Evolutionary conservation across 2,797 vertebrate genomes (phyloP).

Genomic region (Tympanoctomys barrerae): DNA sequence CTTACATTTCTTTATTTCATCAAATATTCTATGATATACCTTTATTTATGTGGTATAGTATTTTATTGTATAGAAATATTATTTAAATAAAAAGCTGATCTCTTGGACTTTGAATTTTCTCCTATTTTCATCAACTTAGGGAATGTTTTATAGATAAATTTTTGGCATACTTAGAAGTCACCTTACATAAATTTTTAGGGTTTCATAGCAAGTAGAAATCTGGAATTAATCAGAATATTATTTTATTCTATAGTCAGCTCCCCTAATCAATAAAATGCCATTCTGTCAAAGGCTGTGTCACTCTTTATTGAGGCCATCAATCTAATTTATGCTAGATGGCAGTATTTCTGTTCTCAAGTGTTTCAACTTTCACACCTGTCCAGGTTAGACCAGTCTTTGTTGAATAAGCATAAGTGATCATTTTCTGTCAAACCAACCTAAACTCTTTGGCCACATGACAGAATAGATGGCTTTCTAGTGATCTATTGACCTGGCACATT

Average conservation of each 20-base stretch:
- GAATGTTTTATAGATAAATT: slow-evolving; percentile 1
- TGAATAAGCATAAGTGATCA: slow-evolving; percentile 70
- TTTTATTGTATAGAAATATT: slow-evolving; percentile 43
- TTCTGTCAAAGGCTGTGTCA: not conserved
- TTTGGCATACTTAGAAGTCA: not conserved
- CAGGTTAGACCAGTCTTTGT: slow-evolving; percentile 52
- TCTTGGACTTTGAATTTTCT: slow-evolving; percentile 23
- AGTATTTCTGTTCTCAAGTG: slow-evolving; percentile 58
- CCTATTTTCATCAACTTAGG: slow-evolving; percentile 40
- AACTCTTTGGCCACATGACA: slow-evolving; percentile 59
- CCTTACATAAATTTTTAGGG: slow-evolving; percentile 50
- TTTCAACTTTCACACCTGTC: slow-evolving; percentile 49
- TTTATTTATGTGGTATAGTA: not conserved
- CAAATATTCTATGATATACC: slow-evolving; percentile 37
- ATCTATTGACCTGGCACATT: slow-evolving; percentile 55
- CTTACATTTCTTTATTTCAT: not conserved
- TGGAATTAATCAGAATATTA: slow-evolving; percentile 38
- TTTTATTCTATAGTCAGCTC: slow-evolving; percentile 10
- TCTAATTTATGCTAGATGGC: not conserved
- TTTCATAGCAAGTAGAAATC: slow-evolving; percentile 20
- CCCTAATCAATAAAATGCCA: not conserved
- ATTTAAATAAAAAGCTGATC: slow-evolving; percentile 42
- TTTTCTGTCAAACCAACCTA: slow-evolving; percentile 66
- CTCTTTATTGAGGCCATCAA: slow-evolving; percentile 3
- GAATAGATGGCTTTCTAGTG: slow-evolving; percentile 59